Evolutionary conservation across 2,113 vertebrate species (phyloP), one percentile per base, ranked within the genome.

Genomic region (Pungitius pungitius): DNA sequence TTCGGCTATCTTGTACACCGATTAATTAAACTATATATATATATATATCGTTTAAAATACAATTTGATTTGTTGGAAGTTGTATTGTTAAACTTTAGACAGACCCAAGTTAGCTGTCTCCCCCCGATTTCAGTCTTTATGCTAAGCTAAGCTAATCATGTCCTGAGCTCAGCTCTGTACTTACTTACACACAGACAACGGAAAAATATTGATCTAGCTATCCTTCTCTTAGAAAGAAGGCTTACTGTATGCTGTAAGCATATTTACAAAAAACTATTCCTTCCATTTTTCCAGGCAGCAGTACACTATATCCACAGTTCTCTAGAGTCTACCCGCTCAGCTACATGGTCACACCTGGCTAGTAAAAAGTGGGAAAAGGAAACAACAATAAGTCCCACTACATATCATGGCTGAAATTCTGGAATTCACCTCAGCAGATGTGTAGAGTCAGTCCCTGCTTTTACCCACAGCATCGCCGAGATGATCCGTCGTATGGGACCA

Each of bases 371-470:
- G 8, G 20, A 30, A 55, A 37, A 37, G 20, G n/a, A 52, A 26
- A 17, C 10, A 26, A 47, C 30, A 17, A 55, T 42, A 33, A 52
- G 47, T 67, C 65, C 15, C 37, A 9, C 14, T 13, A 22, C 33
- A 67, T 18, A 33, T 13, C 43, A 22, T 18, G 15, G 6, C 6
- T 0, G 4, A 37, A 26, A 54, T 43, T 14, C 35, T 52, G 13
- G 10, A 60, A 42, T 67, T 61, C 73, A 75, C 56, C 80, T 61
- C 12, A 78, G 61, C 71, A 70, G 82, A 92, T 73, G 68, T 81
- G 77, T 84, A 57, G 86, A 88, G 87, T 85, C 47, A 55, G 55
- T 52, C 69, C 57, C 63, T 71, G 77, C 73, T 68, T 54, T 43
- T 24, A 45, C 82, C 73, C 73, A 79, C 70, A 63, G 75, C n/a